Conservation (phyloP, 2,888 invertebrate species). For the Himalopsyche japonica region DNA sequence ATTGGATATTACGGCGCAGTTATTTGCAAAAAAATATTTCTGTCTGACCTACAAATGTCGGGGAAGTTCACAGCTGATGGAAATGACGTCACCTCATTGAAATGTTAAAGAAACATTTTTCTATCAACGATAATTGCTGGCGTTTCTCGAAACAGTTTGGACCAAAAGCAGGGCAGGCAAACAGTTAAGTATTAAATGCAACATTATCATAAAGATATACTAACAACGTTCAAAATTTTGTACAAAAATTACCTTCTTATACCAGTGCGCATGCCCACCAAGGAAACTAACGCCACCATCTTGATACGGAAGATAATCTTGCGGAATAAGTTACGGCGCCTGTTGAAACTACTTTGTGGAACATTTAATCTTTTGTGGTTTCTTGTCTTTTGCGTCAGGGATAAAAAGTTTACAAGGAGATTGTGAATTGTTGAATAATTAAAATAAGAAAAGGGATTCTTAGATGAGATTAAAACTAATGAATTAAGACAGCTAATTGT, state of each 20-base stretch:
- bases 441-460: too few relatives aligned
- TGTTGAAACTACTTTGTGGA: not conserved
- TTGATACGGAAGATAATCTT: not conserved
- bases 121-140: too few relatives aligned
- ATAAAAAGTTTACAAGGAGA: not conserved
- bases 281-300: not conserved
- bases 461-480: too few relatives aligned
- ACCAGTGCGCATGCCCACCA: too few relatives aligned
- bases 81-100: constrained; percentile 11
- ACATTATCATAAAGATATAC: too few relatives aligned
- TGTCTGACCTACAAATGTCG: constrained; percentile 36
- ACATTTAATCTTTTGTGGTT: not conserved
- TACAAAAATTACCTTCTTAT: too few relatives aligned
- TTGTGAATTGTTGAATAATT: not conserved
- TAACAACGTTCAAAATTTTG: too few relatives aligned
- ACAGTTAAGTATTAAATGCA: too few relatives aligned
- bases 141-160: too few relatives aligned
- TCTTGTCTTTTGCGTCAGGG: not conserved
- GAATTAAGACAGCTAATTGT: too few relatives aligned
- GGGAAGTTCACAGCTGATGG: constrained; percentile 35
- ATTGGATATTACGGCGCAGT: constrained; percentile 13
- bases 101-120: too few relatives aligned
- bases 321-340: not conserved
- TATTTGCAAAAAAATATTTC: constrained; percentile 24
- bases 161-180: too few relatives aligned